Evolutionary conservation across 1,140 invertebrate genomes (phyloP).

Genomic region (Procambarus clarkii): DNA sequence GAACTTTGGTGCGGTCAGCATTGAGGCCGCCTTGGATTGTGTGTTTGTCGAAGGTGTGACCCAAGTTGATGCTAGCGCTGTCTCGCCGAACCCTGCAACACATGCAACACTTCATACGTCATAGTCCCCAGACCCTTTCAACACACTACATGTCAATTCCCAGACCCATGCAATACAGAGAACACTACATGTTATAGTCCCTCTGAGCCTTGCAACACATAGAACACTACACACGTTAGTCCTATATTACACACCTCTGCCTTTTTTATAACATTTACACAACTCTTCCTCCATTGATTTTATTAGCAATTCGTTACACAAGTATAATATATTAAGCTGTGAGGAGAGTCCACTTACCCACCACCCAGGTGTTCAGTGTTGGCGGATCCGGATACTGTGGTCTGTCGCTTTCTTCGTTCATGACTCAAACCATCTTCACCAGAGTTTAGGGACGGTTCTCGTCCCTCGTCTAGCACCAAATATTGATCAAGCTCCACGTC

Average conservation of each 20-base stretch:
- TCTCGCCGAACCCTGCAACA: not conserved
- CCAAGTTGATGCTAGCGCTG: not conserved
- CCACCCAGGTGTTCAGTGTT: not conserved
- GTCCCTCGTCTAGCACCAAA: not conserved
- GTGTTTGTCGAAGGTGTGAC: not conserved
- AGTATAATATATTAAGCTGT: too few relatives aligned
- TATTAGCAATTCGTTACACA: too few relatives aligned
- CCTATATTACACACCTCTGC: too few relatives aligned
- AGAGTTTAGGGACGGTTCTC: not conserved
- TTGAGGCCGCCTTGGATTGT: not conserved
- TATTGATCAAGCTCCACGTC: not conserved
- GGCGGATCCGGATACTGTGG: not conserved
- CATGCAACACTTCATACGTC: not conserved
- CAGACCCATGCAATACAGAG: too few relatives aligned
- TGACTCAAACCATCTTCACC: not conserved
- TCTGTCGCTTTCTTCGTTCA: conserved; percentile 1
- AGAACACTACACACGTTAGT: too few relatives aligned
- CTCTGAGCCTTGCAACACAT: too few relatives aligned
- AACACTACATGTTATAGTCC: too few relatives aligned
- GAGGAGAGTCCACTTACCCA: not conserved
- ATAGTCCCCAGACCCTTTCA: too few relatives aligned
- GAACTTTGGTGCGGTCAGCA: not conserved
- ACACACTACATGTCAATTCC: too few relatives aligned
- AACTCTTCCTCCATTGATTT: too few relatives aligned
- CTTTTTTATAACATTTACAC: too few relatives aligned